Percentiles rank a stretch among this genome's conserved stretches.
These are phyloP conservation scores for Papilio protenor DNA, from an alignment of 2,888 invertebrate species.

Conservation along the genomic window DNA sequence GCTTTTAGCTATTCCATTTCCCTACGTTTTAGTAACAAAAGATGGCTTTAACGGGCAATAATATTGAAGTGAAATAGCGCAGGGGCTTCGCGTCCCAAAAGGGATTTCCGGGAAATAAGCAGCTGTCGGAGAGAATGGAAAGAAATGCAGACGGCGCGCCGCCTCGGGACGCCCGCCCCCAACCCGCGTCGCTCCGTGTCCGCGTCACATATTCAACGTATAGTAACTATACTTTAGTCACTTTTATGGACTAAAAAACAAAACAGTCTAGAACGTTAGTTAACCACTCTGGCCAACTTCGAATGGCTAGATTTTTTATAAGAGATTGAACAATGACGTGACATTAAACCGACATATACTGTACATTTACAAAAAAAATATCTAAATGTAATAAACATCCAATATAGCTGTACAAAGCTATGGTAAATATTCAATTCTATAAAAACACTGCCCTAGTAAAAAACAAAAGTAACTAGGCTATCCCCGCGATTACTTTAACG, in stretches of 20 bases:
- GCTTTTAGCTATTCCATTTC: slow-evolving; percentile 41
- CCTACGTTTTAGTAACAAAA: slow-evolving; percentile 40
- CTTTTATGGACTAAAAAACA: neutral
- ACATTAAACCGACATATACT: neutral
- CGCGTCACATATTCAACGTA: slow-evolving; percentile 17
- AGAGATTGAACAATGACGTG: too few species aligned
- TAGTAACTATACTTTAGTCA: slow-evolving; percentile 9
- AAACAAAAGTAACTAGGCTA: slow-evolving; percentile 34
- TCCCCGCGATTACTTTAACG: slow-evolving; percentile 15
- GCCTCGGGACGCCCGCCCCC: neutral
- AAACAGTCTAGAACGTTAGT: neutral
- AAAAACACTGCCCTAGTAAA: slow-evolving; percentile 1
- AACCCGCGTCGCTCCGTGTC: neutral
- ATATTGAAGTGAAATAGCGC: slow-evolving; percentile 41
- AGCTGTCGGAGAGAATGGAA: slow-evolving; percentile 42
- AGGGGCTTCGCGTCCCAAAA: slow-evolving; percentile 38
- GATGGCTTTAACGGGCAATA: slow-evolving; percentile 43
- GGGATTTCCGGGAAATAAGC: slow-evolving; percentile 43
- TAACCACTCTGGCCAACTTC: neutral
- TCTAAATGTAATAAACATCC: neutral
- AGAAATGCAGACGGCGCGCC: slow-evolving; percentile 41
- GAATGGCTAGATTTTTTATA: too few species aligned
- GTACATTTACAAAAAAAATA: neutral
- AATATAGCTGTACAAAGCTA: neutral
- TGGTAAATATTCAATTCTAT: neutral